Percentiles rank a stretch among this genome's conserved stretches.
Evolutionary conservation across 2,888 invertebrate genomes (phyloP).

Genomic region (Agriopis leucophaearia): DNA sequence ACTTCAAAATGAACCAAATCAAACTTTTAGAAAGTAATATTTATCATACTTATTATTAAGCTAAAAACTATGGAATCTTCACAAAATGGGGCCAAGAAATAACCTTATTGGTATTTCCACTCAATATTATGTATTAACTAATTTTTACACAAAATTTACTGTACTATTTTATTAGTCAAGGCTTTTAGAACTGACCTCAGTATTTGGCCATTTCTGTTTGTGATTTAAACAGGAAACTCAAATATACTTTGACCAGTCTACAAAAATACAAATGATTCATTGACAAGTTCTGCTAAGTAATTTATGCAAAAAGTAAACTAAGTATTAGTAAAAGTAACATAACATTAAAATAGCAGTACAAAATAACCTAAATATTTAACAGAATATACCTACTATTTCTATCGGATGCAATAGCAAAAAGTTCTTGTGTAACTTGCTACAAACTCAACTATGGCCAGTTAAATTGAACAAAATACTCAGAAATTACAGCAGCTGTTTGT

Average conservation of each 20-base stretch:
- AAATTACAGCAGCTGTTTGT: slow-evolving; percentile 98
- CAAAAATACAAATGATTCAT: background rate
- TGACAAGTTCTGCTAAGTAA: background rate
- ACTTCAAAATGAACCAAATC: background rate
- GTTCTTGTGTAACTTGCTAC: background rate
- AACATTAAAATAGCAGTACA: slow-evolving; percentile 1
- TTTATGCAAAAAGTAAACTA: background rate
- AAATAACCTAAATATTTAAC: slow-evolving; percentile 7
- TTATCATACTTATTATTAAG: background rate
- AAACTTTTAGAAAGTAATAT: background rate
- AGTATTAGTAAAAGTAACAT: background rate
- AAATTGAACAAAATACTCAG: slow-evolving; percentile 55
- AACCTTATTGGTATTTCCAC: background rate
- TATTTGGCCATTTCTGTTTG: background rate
- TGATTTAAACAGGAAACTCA: too few species aligned
- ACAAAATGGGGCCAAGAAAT: background rate
- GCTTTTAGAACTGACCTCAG: background rate
- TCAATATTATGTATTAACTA: too few species aligned
- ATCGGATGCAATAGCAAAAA: slow-evolving; percentile 18
- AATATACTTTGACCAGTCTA: background rate
- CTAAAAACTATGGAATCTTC: background rate
- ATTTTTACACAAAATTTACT: too few species aligned
- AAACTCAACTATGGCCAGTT: slow-evolving; percentile 46
- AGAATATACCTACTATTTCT: slow-evolving; percentile 1
- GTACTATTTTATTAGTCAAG: background rate